Evolutionary conservation across 1,140 invertebrate genomes (phyloP), one percentile per base, ranked within the genome.

Genomic region (Apis laboriosa): DNA sequence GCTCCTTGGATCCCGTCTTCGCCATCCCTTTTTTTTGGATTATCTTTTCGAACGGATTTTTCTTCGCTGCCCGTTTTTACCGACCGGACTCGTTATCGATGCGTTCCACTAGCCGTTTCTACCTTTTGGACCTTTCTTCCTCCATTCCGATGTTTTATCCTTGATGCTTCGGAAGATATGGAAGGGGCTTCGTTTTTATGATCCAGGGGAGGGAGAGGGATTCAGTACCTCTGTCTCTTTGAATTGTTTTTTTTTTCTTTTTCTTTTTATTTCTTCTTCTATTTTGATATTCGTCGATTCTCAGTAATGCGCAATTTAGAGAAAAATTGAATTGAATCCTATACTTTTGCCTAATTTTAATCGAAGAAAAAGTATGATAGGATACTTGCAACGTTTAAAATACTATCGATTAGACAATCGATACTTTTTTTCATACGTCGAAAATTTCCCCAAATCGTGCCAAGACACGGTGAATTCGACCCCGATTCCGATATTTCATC

Each of bases 51-150:
- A 78, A 61, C 60, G 68, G 58, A 55, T 56, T 75, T 28, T 64
- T 64, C 66, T 49, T 43, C 68, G 17, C 5, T 34, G 21, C n/a
- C 70, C 68, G 80, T 82, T 82, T 67, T 82, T 82, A 82, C 80
- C 13, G 53, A 34, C 53, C 34, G 34, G 63, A 1, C 79, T 79
- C 84, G 83, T 70, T 70, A 75, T 82, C 79, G 85, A 87, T 60
- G 71, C 77, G n/a, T 34, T 56, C 24, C 51, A 17, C 21, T 55
- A 13, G 55, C 24, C 56, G n/a, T 49, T 28, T 49, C 49, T 4
- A 66, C 8, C 72, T 12, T 67, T 51, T 53, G 15, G 64, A 19
- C 49, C n/a, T 12, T n/a, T 28, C 66, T 17, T 43, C 72, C 24
- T 34, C 61, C 51, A 67, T 58, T 12, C 73, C 43, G 15, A 43